Evolutionary conservation across 2,113 vertebrate genomes (phyloP).

Genomic region (Myrmecobius fasciatus): DNA sequence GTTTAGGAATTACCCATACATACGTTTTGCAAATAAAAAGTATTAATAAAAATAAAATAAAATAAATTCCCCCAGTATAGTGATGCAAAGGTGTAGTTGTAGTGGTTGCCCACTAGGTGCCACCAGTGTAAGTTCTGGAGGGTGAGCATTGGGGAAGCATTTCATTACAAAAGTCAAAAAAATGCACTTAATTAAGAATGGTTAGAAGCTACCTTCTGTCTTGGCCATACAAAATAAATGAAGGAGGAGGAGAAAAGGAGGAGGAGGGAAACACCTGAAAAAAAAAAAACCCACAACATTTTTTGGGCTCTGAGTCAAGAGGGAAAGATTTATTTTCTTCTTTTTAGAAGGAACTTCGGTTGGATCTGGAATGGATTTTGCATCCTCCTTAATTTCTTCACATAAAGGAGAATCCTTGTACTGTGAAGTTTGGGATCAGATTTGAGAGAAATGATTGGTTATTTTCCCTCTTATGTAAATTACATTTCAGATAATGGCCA

Average conservation of each 20-base stretch:
- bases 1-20: too few species aligned
- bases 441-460: constrained; percentile 37
- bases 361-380: accelerated
- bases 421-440: constrained; percentile 39
- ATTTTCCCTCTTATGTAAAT: neutral
- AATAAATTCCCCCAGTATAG: neutral
- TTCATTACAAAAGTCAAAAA: constrained; percentile 68
- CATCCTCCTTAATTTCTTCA: constrained; percentile 9
- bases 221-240: constrained; percentile 55
- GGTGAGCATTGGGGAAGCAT: neutral
- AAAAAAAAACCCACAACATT: neutral
- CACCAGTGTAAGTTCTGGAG: constrained; percentile 62
- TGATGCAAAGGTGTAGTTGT: neutral
- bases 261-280: constrained; percentile 23
- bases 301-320: neutral
- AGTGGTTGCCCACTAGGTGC: constrained; percentile 81
- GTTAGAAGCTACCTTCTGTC: constrained; percentile 60
- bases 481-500: neutral
- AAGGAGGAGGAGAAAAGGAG: constrained; percentile 18
- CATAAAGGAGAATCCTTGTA: neutral
- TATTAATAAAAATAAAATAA: too few species aligned
- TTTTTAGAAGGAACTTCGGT: neutral
- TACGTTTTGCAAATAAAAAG: too few species aligned
- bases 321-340: neutral
- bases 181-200: constrained; percentile 54